A percentile compares a stretch with the other conserved stretches of the same genome.
These are phyloP conservation scores for Limonius californicus DNA, from an alignment of 1,140 invertebrate genomes.

Conservation along the genomic window DNA sequence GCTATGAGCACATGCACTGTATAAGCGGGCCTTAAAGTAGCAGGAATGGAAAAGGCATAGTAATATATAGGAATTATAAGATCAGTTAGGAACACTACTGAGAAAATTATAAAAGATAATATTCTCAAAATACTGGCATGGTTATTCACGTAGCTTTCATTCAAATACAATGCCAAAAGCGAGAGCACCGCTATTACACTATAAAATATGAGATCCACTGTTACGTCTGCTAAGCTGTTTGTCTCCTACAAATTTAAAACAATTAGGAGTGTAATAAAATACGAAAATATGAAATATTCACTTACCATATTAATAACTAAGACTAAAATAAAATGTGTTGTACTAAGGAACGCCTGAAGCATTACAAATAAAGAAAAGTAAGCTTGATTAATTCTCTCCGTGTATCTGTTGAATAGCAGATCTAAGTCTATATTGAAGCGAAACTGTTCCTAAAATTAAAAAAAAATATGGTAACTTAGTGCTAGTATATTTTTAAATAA, in stretches of 20 bases:
- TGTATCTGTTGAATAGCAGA: slow-evolving; percentile 68
- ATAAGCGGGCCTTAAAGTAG: slow-evolving; percentile 58
- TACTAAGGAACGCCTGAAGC: slow-evolving; percentile 61
- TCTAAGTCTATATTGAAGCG: slow-evolving; percentile 65
- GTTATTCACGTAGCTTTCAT: slow-evolving; percentile 47
- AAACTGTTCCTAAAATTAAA: slow-evolving; percentile 65
- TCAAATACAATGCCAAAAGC: slow-evolving; percentile 39
- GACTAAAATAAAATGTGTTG: slow-evolving; percentile 59
- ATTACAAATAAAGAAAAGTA: slow-evolving; percentile 73
- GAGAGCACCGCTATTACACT: slow-evolving; percentile 42
- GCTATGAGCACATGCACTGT: slow-evolving; percentile 66
- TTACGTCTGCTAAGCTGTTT: slow-evolving; percentile 43
- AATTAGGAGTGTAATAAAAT: slow-evolving; percentile 13
- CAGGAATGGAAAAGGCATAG: slow-evolving; percentile 45
- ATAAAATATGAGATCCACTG: slow-evolving; percentile 47
- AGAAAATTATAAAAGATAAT: slow-evolving; percentile 46
- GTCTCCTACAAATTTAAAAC: slow-evolving; percentile 42
- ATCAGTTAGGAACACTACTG: slow-evolving; percentile 51
- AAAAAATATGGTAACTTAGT: too few relatives aligned
- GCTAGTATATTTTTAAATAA: too few relatives aligned
- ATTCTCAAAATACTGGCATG: slow-evolving; percentile 47
- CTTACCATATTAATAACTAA: slow-evolving; percentile 34
- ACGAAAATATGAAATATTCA: slow-evolving; percentile 13
- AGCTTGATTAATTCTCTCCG: slow-evolving; percentile 69
- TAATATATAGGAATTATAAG: slow-evolving; percentile 55